phyloP scores from a whole-genome alignment of 2,888 invertebrate genomes.

The Acanthopleura granulata region DNA sequence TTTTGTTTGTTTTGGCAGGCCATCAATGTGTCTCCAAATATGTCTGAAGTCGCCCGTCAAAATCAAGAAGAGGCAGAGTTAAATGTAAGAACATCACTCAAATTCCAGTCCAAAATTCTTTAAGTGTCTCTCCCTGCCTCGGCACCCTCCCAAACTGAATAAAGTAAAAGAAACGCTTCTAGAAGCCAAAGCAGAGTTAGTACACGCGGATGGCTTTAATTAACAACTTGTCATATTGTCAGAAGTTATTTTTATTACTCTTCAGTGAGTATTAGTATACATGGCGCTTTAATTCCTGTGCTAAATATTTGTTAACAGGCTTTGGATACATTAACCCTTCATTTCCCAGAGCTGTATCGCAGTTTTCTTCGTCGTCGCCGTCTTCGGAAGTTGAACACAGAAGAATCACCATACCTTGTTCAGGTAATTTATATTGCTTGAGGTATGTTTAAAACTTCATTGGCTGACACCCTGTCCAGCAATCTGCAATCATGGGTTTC shows the following conservation, averaged over 20 bases:
- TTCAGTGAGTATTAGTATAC: neutral
- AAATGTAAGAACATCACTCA: slow-evolving; percentile 28
- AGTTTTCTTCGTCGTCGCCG: slow-evolving; percentile 41
- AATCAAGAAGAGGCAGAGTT: slow-evolving; percentile 62
- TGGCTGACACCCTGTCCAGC: neutral
- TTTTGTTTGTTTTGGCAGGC: slow-evolving; percentile 45
- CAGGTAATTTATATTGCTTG: slow-evolving; percentile 43
- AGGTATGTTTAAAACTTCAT: neutral
- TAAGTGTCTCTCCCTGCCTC: no score
- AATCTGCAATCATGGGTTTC: neutral
- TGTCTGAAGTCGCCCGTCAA: slow-evolving; percentile 58
- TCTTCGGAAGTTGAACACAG: slow-evolving; percentile 56
- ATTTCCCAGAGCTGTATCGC: slow-evolving; percentile 59
- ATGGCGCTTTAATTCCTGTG: neutral
- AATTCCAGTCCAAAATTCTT: no score
- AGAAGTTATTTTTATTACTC: neutral
- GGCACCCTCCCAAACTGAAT: no score
- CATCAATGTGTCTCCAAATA: slow-evolving; percentile 52
- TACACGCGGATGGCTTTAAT: neutral
- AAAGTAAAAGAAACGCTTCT: no score
- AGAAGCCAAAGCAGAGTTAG: neutral
- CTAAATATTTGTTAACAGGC: slow-evolving; percentile 40
- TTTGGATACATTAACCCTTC: slow-evolving; percentile 52
- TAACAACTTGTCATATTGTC: neutral
- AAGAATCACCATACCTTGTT: slow-evolving; percentile 65